These are phyloP conservation scores for Phalangium opilio DNA, from an alignment of 2,888 invertebrate species.

Conservation along the genomic window DNA sequence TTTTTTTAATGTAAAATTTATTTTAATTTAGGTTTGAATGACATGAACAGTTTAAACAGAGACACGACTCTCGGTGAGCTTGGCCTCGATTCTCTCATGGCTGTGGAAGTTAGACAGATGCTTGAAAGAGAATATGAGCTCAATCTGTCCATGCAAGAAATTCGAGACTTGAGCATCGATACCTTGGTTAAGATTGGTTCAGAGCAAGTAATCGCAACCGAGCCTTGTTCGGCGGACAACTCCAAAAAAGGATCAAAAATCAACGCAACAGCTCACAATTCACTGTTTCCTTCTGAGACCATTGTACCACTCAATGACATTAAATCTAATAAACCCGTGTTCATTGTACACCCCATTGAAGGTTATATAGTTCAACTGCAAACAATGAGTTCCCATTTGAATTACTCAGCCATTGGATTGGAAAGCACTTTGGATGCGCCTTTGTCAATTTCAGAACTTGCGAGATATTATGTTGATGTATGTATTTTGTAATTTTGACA, in stretches of 20 bases:
- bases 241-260: constrained; percentile 25
- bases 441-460: constrained; percentile 53
- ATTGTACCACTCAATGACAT: constrained; percentile 45
- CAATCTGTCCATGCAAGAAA: constrained; percentile 76
- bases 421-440: constrained; percentile 70
- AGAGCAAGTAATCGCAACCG: not conserved
- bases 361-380: constrained; percentile 58
- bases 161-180: constrained; percentile 64
- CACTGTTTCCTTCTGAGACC: constrained; percentile 54
- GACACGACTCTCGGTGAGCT: constrained; percentile 73
- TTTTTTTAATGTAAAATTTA: too few relatives aligned
- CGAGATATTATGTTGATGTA: constrained; percentile 36
- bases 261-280: too few relatives aligned
- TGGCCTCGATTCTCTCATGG: constrained; percentile 97
- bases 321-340: constrained; percentile 28
- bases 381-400: constrained; percentile 52
- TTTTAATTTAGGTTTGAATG: constrained; percentile 53
- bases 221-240: not conserved
- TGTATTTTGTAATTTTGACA: constrained; percentile 4
- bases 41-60: constrained; percentile 57
- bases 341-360: constrained; percentile 69
- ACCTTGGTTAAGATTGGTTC: constrained; percentile 42
- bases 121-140: constrained; percentile 83
- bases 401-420: constrained; percentile 67
- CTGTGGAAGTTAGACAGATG: constrained; percentile 94